phyloP scores from a whole-genome alignment of 2,113 vertebrate species.

The Eurystomus gularis region DNA sequence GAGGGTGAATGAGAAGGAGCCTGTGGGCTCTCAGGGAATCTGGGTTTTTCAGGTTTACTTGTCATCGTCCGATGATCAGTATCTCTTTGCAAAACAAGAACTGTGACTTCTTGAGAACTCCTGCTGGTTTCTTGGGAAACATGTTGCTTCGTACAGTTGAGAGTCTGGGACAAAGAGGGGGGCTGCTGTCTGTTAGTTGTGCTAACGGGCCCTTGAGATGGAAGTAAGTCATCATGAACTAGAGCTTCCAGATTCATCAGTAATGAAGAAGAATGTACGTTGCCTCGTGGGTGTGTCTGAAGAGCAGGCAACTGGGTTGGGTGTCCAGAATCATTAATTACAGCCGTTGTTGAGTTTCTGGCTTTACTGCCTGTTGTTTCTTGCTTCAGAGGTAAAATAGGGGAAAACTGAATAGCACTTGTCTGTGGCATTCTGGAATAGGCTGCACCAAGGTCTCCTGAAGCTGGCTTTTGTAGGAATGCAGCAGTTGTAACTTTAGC shows the following conservation, averaged over 20 bases:
- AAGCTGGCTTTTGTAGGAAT: not conserved
- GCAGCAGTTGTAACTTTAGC: not conserved
- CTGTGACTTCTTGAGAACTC: not conserved
- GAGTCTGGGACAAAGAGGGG: not conserved
- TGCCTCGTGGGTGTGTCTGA: not conserved
- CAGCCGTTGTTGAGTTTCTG: not conserved
- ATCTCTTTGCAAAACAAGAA: not conserved
- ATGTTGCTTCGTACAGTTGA: not conserved
- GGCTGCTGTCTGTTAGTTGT: not conserved
- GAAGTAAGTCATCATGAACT: not conserved
- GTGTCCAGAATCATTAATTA: not conserved
- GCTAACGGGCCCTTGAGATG: not conserved
- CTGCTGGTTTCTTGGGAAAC: not conserved
- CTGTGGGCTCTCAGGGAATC: not conserved
- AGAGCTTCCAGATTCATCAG: not conserved
- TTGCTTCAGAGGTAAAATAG: not conserved
- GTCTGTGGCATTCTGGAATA: not conserved
- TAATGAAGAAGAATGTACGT: fast-evolving
- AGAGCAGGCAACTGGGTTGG: not conserved
- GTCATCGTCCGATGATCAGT: not conserved
- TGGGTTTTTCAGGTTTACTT: not conserved
- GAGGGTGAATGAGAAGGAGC: not conserved
- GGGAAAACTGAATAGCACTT: fast-evolving
- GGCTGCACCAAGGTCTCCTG: not conserved
- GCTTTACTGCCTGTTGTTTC: not conserved